phyloP scores from a whole-genome alignment of 2,113 vertebrate genomes.

The Hippopotamus amphibius region DNA sequence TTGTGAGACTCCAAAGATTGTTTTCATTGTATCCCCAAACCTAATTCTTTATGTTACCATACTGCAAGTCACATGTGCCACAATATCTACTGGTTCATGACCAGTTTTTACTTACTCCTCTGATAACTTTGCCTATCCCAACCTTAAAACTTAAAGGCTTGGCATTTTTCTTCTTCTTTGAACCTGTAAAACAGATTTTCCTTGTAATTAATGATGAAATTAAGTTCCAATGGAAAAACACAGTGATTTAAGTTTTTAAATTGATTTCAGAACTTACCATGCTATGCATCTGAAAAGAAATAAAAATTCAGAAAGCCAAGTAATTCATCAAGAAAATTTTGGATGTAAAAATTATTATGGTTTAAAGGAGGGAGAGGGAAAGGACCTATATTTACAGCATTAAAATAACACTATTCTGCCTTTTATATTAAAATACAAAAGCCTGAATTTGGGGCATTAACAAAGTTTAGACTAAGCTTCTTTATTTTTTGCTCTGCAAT shows the following conservation, averaged over 20 bases:
- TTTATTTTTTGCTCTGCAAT: neutral
- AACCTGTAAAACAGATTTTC: slow-evolving; percentile 87
- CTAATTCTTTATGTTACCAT: neutral
- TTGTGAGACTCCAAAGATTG: neutral
- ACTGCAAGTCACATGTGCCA: neutral
- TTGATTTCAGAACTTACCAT: slow-evolving; percentile 38
- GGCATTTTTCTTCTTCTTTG: slow-evolving; percentile 96
- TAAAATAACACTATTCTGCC: neutral
- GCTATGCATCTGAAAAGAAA: slow-evolving; percentile 36
- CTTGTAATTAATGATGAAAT: slow-evolving; percentile 46
- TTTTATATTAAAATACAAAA: slow-evolving; percentile 33
- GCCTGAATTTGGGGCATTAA: neutral
- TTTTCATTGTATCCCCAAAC: neutral
- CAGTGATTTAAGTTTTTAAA: neutral
- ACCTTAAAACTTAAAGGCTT: slow-evolving; percentile 98
- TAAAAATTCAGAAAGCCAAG: neutral
- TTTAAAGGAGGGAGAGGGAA: neutral
- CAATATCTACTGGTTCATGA: neutral
- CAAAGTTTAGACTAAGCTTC: neutral
- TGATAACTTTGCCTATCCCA: slow-evolving; percentile 95
- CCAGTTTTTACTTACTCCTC: slow-evolving; percentile 91
- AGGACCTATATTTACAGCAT: neutral
- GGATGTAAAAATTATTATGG: neutral
- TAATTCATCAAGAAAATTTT: slow-evolving; percentile 19
- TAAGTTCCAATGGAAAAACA: slow-evolving; percentile 45